Conservation (phyloP, 2,113 vertebrate species). For the Nothoprocta pentlandii region DNA sequence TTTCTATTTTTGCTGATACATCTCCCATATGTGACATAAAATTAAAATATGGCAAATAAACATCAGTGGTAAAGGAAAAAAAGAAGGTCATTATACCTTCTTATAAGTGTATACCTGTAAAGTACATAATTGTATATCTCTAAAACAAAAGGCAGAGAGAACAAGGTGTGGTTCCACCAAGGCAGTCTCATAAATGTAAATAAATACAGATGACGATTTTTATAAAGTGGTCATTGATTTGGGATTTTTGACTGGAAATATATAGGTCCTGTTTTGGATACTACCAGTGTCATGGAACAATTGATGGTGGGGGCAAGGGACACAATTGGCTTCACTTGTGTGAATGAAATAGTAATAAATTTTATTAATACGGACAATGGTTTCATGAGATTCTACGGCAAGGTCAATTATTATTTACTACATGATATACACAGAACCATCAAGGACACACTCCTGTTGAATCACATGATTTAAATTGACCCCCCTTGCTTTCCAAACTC, state of each 20-base stretch:
- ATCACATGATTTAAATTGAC: no score
- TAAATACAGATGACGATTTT: background rate
- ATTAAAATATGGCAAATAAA: slow-evolving; percentile 76
- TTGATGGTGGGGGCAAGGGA: no score
- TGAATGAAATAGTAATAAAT: no score
- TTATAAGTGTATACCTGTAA: slow-evolving; percentile 14
- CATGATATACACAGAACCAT: no score
- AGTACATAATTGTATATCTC: slow-evolving; percentile 70
- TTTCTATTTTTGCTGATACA: slow-evolving; percentile 76
- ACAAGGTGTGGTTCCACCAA: background rate
- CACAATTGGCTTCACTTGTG: no score
- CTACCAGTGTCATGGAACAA: background rate
- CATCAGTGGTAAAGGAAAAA: slow-evolving; percentile 76
- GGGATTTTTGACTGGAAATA: background rate
- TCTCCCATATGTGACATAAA: slow-evolving; percentile 71
- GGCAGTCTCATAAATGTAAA: background rate
- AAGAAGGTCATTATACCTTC: slow-evolving; percentile 65
- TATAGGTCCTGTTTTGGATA: background rate
- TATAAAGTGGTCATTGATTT: background rate
- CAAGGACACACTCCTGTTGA: no score
- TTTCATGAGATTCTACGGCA: no score
- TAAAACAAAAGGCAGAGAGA: slow-evolving; percentile 13
- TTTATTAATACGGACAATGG: no score
- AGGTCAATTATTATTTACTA: no score
- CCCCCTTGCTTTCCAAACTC: no score